Base-by-base conservation (phyloP, 1,140 invertebrate species). In the Sweltsa coloradensis region DNA sequence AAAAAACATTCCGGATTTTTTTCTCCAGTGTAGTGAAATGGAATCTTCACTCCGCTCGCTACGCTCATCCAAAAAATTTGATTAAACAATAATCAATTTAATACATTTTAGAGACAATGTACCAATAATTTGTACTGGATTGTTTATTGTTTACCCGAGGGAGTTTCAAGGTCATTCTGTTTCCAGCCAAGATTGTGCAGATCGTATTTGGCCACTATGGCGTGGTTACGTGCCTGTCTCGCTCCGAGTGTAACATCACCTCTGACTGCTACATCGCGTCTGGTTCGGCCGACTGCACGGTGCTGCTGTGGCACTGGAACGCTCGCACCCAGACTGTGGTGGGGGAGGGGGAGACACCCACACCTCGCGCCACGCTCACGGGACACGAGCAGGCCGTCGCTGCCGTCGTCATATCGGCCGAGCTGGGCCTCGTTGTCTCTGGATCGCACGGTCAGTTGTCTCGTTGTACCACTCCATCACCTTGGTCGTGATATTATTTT, bases 201-300 rank as follows among this genome's bases (percentile, higher is more conserved):
- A 96, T 98, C 53, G 82, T 99, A 16, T 99, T 96, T 69, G 95
- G 95, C 1, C 97, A 99, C 67, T 97, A 95, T 68, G 95, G 94
- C 49, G 89, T 99, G 13, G 95, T 99, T 36, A 99, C 95, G 2
- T 98, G 95, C 69, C 70, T 97, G 45, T 89, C 89, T 1, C 76
- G 95, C 11, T 97, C 93, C 7, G 96, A 99, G 65, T 97, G 93
- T 64, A 98, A 96, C 66, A 91, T 97, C 41, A 96, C 91, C 23
- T 94, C 94, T 3, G 95, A 99, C 68, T 99, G 94, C 66, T 99
- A 98, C 67, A 85, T 99, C 47, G 94, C 93, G 1, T 97, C 93
- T 2, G 97, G 95, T 23, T 93, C 90, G 27, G 87, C 93, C 7
- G 97, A 99, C 66, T 98, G 95, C 64, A 97, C 95, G 0, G 90